Conservation (phyloP, 1,140 invertebrate genomes). For the Drosophila yakuba region DNA sequence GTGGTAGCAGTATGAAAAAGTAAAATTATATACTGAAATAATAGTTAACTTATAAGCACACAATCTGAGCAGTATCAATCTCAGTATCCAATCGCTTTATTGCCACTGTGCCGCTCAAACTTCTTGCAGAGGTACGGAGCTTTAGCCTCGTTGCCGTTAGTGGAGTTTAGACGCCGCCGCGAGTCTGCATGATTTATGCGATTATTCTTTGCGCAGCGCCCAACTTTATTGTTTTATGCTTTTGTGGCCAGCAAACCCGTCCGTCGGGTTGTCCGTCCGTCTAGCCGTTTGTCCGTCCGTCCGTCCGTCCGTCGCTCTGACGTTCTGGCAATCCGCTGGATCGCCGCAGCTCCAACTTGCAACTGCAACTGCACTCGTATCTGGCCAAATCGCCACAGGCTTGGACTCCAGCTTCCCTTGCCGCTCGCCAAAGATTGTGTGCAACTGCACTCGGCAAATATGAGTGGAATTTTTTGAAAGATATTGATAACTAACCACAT, state of each 20-base stretch:
- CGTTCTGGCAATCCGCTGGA: conserved; percentile 36
- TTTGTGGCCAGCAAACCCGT: conserved; percentile 57
- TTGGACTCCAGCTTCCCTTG: conserved; percentile 51
- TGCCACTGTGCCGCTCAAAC: conserved; percentile 28
- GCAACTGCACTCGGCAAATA: conserved; percentile 21
- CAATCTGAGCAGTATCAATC: conserved; percentile 1
- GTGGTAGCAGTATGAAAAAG: conserved; percentile 3
- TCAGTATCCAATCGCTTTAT: conserved; percentile 3
- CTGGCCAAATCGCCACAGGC: conserved; percentile 60
- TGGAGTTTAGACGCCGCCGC: conserved; percentile 72
- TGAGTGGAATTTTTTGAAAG: not conserved
- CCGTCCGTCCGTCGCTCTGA: conserved; percentile 9
- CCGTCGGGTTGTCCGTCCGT: not conserved
- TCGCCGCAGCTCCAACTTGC: conserved; percentile 30
- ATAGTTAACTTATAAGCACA: conserved; percentile 7
- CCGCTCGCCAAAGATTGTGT: conserved; percentile 19
- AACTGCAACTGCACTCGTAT: conserved; percentile 62
- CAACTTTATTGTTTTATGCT: conserved; percentile 82
- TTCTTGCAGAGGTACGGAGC: conserved; percentile 16
- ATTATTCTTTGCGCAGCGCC: conserved; percentile 80
- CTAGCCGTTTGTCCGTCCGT: not conserved
- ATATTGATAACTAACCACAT: not conserved
- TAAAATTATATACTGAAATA: not conserved
- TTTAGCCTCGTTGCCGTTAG: conserved; percentile 57
- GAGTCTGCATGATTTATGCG: conserved; percentile 82